These are phyloP conservation scores for Dendroctonus valens DNA, from an alignment of 1,140 invertebrate species.

Conservation along the genomic window DNA sequence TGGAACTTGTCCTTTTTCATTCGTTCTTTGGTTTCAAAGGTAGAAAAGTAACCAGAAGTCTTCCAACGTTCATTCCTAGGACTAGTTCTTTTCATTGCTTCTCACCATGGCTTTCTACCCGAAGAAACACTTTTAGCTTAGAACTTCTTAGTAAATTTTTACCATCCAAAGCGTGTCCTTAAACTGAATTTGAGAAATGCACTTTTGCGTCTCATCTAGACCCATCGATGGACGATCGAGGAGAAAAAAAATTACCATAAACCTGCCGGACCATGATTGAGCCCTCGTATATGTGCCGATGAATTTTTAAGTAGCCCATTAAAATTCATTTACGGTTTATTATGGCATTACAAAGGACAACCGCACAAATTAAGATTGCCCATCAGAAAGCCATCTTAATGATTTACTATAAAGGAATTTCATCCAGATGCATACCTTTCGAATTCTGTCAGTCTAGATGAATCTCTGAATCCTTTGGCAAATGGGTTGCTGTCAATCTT, in stretches of 20 bases:
- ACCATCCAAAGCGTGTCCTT: too few species aligned
- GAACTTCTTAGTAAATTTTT: too few species aligned
- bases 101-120: too few species aligned
- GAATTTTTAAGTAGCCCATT: constrained; percentile 20
- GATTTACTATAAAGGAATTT: constrained; percentile 35
- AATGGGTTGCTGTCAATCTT: constrained; percentile 87
- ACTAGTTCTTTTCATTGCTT: too few species aligned
- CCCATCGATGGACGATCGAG: too few species aligned
- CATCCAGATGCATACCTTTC: constrained; percentile 63
- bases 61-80: too few species aligned
- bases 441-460: constrained; percentile 77
- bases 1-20: too few species aligned
- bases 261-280: background rate
- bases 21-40: too few species aligned
- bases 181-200: too few species aligned
- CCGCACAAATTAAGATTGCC: constrained; percentile 28
- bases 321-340: constrained; percentile 23
- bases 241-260: constrained; percentile 1
- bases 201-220: too few species aligned
- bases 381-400: constrained; percentile 27
- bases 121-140: too few species aligned
- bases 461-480: constrained; percentile 81
- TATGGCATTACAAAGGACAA: constrained; percentile 19
- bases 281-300: background rate
- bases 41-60: too few species aligned